A percentile compares a stretch with the other conserved stretches of the same genome.
phyloP scores from a whole-genome alignment of 2,888 invertebrate genomes.

The Sisyra terminalis region DNA sequence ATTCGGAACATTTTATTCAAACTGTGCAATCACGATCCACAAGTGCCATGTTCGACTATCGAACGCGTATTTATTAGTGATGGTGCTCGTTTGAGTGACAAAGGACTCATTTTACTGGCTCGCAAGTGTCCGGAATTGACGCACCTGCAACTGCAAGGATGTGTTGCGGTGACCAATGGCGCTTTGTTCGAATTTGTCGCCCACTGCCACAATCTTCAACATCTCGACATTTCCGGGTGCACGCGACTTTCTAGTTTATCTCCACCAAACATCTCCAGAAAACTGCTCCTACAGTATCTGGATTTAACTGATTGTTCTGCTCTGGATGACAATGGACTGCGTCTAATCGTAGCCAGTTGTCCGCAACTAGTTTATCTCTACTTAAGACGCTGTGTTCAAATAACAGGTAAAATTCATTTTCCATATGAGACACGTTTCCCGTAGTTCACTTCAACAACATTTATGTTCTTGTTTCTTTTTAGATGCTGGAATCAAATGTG shows the following conservation, averaged over 20 bases:
- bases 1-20: slow-evolving; percentile 43
- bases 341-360: slow-evolving; percentile 71
- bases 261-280: slow-evolving; percentile 42
- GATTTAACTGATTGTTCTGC: slow-evolving; percentile 81
- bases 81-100: slow-evolving; percentile 57
- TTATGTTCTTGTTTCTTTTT: slow-evolving; percentile 23
- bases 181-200: slow-evolving; percentile 64
- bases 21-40: slow-evolving; percentile 45
- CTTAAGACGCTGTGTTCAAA: slow-evolving; percentile 70
- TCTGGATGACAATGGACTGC: slow-evolving; percentile 70
- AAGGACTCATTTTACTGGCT: slow-evolving; percentile 57
- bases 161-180: slow-evolving; percentile 55
- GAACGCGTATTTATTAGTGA: slow-evolving; percentile 49
- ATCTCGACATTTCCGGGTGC: slow-evolving; percentile 74
- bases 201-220: slow-evolving; percentile 64
- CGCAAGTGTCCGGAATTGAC: slow-evolving; percentile 68
- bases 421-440: too few species aligned
- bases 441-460: too few species aligned
- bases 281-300: slow-evolving; percentile 67
- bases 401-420: slow-evolving; percentile 64
- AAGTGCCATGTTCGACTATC: slow-evolving; percentile 48
- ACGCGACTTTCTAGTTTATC: slow-evolving; percentile 60
- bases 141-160: slow-evolving; percentile 62
- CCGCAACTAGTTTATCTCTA: slow-evolving; percentile 77
- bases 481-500: slow-evolving; percentile 83